Conservation (phyloP, 2,113 vertebrate genomes). For the Phrynosoma blainvillii region DNA sequence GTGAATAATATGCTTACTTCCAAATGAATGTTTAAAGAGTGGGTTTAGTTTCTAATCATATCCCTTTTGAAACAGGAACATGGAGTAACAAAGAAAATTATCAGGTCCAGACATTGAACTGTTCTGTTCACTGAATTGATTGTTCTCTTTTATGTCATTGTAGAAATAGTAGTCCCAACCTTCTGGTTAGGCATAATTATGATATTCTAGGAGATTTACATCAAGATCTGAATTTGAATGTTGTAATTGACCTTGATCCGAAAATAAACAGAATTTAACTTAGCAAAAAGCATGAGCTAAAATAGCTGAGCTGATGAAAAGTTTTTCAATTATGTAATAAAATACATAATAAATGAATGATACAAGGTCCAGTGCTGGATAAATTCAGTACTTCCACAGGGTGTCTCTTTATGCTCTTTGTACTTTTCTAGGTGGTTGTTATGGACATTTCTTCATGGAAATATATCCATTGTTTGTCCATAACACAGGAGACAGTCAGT, state of each 20-base stretch:
- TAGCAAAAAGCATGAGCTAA: background rate
- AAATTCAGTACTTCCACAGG: background rate
- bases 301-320: background rate
- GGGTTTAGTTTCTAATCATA: background rate
- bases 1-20: background rate
- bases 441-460: background rate
- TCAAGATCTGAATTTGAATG: background rate
- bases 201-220: background rate
- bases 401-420: background rate
- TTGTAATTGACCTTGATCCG: background rate
- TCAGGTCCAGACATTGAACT: background rate
- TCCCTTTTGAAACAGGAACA: background rate
- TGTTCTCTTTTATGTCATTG: background rate
- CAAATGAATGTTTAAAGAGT: background rate
- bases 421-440: background rate
- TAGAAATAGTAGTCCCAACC: background rate
- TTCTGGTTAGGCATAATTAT: background rate
- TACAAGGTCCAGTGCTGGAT: background rate
- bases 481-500: constrained; percentile 12
- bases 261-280: background rate
- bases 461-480: background rate
- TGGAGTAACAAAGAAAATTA: constrained; percentile 5
- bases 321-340: background rate
- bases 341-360: no score
- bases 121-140: background rate